Evolutionary conservation across 2,113 vertebrate species (phyloP).

Genomic region (Myotis yumanensis): DNA sequence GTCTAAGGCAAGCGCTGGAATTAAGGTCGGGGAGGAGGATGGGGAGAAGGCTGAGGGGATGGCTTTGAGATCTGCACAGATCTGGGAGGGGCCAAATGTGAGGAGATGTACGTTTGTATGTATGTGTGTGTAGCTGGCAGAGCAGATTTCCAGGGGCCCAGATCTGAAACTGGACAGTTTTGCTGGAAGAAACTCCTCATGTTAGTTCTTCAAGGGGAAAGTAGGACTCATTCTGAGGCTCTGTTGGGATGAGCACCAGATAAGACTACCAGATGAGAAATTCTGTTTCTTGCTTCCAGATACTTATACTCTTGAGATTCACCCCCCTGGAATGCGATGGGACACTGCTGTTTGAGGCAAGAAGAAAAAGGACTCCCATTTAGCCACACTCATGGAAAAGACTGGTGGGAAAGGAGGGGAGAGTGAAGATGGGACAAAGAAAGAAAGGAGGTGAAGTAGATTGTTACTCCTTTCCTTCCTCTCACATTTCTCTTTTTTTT

Average conservation of each 20-base stretch:
- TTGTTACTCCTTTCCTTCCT: neutral
- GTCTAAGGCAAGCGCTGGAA: constrained; percentile 76
- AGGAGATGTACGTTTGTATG: neutral
- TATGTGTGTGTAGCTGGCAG: neutral
- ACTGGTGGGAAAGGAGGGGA: neutral
- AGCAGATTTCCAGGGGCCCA: neutral
- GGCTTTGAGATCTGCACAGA: neutral
- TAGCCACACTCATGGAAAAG: neutral
- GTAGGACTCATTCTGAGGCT: neutral
- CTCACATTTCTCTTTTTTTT: neutral
- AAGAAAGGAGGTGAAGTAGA: neutral
- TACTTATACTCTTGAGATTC: neutral
- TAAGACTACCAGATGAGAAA: neutral
- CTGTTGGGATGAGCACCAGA: neutral
- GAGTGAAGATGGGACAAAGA: neutral
- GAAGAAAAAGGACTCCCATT: neutral
- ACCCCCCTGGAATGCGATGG: neutral
- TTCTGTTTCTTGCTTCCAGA: neutral
- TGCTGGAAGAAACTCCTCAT: neutral
- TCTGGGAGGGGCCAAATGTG: neutral
- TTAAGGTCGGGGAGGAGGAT: too few species aligned
- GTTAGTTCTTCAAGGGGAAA: neutral
- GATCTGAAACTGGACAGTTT: neutral
- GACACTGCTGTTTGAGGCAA: neutral
- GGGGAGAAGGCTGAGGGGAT: neutral